Evolutionary conservation across 2,888 invertebrate genomes (phyloP).

Genomic region (Gortyna flavago): DNA sequence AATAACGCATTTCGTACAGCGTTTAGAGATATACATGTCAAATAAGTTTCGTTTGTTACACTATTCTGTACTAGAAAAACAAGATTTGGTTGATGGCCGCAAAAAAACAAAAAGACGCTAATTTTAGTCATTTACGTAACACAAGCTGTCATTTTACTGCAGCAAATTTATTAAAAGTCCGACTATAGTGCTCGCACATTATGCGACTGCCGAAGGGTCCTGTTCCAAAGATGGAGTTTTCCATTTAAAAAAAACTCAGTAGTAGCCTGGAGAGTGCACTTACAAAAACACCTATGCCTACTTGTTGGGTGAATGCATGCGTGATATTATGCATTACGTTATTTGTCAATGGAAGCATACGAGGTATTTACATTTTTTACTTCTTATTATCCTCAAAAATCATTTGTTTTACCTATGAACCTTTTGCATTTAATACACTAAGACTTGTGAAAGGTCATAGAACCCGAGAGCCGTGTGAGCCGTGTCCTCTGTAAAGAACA

Average conservation of each 20-base stretch:
- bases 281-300: not conserved
- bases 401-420: slow-evolving; percentile 5
- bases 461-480: slow-evolving; percentile 4
- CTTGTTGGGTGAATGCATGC: not conserved
- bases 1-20: too few species aligned
- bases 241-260: not conserved
- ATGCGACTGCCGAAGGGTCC: not conserved
- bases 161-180: too few species aligned
- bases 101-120: too few species aligned
- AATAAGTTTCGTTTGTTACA: too few species aligned
- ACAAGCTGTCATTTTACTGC: too few species aligned
- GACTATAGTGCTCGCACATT: not conserved
- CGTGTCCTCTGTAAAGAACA: slow-evolving; percentile 19
- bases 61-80: too few species aligned
- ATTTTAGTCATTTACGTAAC: too few species aligned
- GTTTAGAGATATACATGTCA: too few species aligned
- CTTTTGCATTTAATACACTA: slow-evolving; percentile 5
- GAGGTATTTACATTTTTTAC: not conserved
- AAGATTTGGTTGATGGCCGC: too few species aligned
- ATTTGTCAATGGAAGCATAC: not conserved
- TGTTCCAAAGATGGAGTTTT: not conserved
- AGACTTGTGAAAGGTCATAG: slow-evolving; percentile 30
- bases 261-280: not conserved
- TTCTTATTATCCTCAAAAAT: slow-evolving; percentile 2
- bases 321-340: not conserved